Percentiles rank a stretch among this genome's conserved stretches.
Conservation (phyloP, 2,888 invertebrate species). For the Trichogramma evanescens region DNA sequence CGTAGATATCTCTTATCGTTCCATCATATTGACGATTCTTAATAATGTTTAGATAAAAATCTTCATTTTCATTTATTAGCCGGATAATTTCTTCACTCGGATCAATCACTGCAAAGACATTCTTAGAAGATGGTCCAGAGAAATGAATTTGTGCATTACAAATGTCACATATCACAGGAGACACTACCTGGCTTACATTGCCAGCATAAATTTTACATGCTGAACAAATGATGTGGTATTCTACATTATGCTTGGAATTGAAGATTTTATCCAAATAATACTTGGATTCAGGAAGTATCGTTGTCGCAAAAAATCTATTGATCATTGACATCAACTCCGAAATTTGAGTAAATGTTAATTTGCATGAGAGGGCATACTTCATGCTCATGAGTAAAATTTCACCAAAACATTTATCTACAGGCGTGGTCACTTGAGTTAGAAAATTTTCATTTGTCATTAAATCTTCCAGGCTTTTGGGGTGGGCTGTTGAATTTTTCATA, state of each 20-base stretch:
- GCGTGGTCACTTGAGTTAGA: too few relatives aligned
- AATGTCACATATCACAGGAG: neutral
- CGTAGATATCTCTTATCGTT: neutral
- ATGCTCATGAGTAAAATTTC: too few relatives aligned
- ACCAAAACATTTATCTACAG: too few relatives aligned
- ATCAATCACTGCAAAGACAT: neutral
- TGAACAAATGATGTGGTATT: neutral
- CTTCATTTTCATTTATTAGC: neutral
- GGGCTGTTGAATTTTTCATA: too few relatives aligned
- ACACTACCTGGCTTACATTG: too few relatives aligned
- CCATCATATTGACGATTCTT: neutral
- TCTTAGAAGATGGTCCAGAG: neutral
- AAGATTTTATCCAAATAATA: neutral
- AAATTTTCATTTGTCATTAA: too few relatives aligned
- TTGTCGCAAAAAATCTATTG: neutral
- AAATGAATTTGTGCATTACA: neutral
- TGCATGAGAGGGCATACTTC: too few relatives aligned
- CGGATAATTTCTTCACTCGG: neutral
- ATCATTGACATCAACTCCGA: neutral
- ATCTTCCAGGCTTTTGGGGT: too few relatives aligned
- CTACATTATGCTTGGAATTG: neutral
- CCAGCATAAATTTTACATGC: neutral
- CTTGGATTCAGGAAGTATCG: neutral
- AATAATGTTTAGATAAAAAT: neutral
- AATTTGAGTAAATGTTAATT: neutral